phyloP scores from a whole-genome alignment of 2,888 invertebrate genomes.

The Catocala sponsa region DNA sequence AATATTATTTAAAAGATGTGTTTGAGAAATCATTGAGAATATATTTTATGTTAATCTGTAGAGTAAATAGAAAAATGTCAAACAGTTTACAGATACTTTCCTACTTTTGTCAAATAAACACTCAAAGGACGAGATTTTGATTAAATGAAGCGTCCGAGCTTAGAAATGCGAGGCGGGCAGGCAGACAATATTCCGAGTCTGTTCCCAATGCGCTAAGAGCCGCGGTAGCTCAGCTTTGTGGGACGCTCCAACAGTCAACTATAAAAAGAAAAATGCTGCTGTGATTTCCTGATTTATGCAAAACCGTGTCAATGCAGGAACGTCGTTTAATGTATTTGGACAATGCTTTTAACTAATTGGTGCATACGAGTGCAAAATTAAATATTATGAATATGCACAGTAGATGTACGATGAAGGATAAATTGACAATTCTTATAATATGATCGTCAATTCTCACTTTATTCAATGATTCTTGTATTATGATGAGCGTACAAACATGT shows the following conservation, averaged over 20 bases:
- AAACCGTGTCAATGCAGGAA: constrained; percentile 47
- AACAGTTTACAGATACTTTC: constrained; percentile 50
- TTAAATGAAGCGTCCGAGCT: constrained; percentile 73
- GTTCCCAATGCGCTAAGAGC: constrained; percentile 51
- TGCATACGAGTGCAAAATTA: no score
- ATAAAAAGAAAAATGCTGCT: constrained; percentile 66
- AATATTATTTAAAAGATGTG: constrained; percentile 5
- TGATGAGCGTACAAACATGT: no score
- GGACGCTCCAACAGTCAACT: constrained; percentile 58
- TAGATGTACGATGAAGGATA: no score
- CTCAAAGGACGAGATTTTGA: constrained; percentile 67
- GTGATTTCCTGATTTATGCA: constrained; percentile 68
- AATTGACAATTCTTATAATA: no score
- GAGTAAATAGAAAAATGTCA: constrained; percentile 42
- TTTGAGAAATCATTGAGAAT: constrained; percentile 1
- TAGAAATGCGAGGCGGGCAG: constrained; percentile 63
- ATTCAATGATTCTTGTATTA: no score
- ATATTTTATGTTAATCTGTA: constrained; percentile 40
- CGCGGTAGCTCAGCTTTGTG: constrained; percentile 60
- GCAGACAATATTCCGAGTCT: constrained; percentile 65
- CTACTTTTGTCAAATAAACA: constrained; percentile 67
- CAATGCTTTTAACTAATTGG: constrained; percentile 2
- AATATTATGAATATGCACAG: no score
- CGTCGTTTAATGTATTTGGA: background rate
- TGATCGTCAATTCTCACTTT: no score